Evolutionary conservation across 1,140 invertebrate species (phyloP).

Genomic region (Neoseiulus cucumeris): DNA sequence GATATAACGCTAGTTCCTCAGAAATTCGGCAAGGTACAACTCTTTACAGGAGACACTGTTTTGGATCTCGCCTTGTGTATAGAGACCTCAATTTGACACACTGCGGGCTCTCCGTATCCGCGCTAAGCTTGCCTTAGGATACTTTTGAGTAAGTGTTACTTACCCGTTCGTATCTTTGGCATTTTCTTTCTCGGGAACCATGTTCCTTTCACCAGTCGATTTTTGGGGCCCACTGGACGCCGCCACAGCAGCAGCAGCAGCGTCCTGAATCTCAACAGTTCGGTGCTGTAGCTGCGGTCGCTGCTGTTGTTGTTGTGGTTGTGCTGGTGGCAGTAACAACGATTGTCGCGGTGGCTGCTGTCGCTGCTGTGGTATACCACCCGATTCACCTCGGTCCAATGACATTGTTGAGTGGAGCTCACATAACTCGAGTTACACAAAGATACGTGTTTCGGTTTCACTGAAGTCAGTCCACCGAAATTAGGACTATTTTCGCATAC

Average conservation of each 20-base stretch:
- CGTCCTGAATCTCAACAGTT: background rate
- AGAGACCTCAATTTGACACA: background rate
- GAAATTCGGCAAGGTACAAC: background rate
- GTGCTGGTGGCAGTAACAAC: background rate
- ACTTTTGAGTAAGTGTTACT: background rate
- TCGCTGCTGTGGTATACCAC: background rate
- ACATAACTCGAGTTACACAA: no score
- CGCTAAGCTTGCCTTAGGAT: background rate
- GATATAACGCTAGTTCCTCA: background rate
- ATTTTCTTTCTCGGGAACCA: constrained; percentile 3
- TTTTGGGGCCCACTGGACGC: background rate
- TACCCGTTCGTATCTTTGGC: constrained; percentile 5
- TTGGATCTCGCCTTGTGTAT: background rate
- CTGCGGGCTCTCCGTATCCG: background rate
- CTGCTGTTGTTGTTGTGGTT: background rate
- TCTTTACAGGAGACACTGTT: background rate
- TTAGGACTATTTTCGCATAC: no score
- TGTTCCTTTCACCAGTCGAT: background rate
- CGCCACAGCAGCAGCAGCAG: background rate
- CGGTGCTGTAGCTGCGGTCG: background rate
- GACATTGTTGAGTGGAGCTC: no score
- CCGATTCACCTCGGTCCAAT: no score
- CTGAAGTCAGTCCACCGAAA: no score
- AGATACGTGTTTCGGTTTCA: no score
- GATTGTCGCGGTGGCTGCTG: background rate